Conservation (phyloP, 2,888 invertebrate genomes). For the Pseudanteris insignis region DNA sequence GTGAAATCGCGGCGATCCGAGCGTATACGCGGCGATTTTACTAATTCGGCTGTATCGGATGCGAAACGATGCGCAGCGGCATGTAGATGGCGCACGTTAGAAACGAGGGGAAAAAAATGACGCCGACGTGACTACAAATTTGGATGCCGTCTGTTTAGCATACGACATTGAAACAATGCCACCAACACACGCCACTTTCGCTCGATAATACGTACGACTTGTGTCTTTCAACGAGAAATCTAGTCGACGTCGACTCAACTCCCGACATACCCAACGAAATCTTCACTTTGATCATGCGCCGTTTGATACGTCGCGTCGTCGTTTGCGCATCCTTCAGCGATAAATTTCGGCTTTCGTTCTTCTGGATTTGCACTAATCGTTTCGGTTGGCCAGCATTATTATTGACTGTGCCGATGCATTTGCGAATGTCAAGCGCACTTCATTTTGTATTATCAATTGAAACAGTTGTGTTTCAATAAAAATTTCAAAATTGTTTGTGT, state of each 20-base stretch:
- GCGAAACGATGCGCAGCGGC: constrained; percentile 7
- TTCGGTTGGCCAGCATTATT: too few relatives aligned
- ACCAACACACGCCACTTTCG: constrained; percentile 21
- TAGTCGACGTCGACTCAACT: too few relatives aligned
- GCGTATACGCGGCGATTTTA: constrained; percentile 29
- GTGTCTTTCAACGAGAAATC: too few relatives aligned
- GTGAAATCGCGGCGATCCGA: constrained; percentile 15
- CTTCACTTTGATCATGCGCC: constrained; percentile 6
- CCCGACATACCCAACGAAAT: not conserved
- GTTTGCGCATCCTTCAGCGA: too few relatives aligned
- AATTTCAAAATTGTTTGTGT: too few relatives aligned
- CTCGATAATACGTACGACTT: constrained; percentile 27
- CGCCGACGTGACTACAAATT: constrained; percentile 44
- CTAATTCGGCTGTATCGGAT: constrained; percentile 25
- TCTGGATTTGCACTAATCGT: too few relatives aligned
- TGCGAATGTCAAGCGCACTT: too few relatives aligned
- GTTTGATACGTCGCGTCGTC: not conserved
- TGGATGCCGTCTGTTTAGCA: constrained; percentile 43
- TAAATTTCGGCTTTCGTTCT: too few relatives aligned
- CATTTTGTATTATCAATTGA: too few relatives aligned
- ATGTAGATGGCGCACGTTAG: constrained; percentile 8
- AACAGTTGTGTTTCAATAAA: too few relatives aligned
- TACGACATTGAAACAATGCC: constrained; percentile 43
- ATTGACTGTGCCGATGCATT: too few relatives aligned
- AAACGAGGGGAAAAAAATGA: constrained; percentile 24